Evolutionary conservation across 2,888 invertebrate species (phyloP).

Genomic region (Axea sp.): DNA sequence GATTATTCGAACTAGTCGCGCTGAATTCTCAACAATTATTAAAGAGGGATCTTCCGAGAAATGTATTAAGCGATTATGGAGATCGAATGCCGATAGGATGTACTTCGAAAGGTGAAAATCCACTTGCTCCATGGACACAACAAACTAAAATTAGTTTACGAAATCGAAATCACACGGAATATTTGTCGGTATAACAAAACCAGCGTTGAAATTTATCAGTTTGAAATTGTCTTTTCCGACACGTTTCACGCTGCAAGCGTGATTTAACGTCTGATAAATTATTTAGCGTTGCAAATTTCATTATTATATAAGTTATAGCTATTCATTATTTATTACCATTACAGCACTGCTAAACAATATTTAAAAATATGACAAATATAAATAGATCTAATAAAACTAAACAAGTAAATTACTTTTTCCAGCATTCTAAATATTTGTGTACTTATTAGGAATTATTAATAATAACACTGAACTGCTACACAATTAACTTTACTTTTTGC

Average conservation of each 20-base stretch:
- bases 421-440: too few relatives aligned
- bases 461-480: too few relatives aligned
- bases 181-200: conserved; percentile 19
- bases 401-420: too few relatives aligned
- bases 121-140: conserved; percentile 27
- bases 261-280: too few relatives aligned
- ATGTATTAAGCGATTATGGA: conserved; percentile 49
- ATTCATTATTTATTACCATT: too few relatives aligned
- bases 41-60: conserved; percentile 42
- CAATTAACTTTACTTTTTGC: too few relatives aligned
- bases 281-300: too few relatives aligned
- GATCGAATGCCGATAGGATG: conserved; percentile 48
- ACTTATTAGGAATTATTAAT: too few relatives aligned
- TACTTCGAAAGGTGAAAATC: conserved; percentile 38
- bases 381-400: too few relatives aligned
- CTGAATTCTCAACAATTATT: conserved; percentile 45
- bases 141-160: conserved; percentile 38
- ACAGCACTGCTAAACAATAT: too few relatives aligned
- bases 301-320: too few relatives aligned
- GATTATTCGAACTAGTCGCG: conserved; percentile 33
- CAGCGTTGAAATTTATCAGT: conserved; percentile 15
- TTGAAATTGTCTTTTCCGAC: conserved; percentile 10
- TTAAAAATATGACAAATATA: too few relatives aligned
- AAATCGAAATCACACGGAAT: conserved; percentile 39
- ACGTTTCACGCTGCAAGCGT: conserved; percentile 2